Evolutionary conservation across 2,888 invertebrate species (phyloP).

Genomic region (Eilema griseolum): DNA sequence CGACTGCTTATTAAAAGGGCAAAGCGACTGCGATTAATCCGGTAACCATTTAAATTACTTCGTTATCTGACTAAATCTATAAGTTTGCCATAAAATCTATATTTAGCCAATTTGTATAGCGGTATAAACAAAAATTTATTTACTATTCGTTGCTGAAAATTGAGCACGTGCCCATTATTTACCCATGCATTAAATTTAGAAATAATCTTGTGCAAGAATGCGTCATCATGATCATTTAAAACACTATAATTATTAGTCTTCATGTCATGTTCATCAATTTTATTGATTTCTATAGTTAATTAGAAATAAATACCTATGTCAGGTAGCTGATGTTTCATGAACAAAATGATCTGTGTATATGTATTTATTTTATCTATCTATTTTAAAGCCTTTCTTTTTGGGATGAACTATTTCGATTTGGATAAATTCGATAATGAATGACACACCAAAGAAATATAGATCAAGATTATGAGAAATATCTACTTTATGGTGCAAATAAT

Average conservation of each 20-base stretch:
- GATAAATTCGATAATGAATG: no score
- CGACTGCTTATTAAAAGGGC: no score
- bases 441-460: no score
- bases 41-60: no score
- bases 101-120: conserved; percentile 6
- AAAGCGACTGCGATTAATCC: no score
- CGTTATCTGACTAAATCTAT: neutral
- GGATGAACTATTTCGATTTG: no score
- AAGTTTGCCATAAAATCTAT: neutral
- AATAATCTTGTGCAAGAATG: conserved; percentile 19
- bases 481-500: no score
- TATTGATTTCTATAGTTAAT: conserved; percentile 10
- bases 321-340: neutral
- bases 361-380: neutral
- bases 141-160: neutral
- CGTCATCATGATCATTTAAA: conserved; percentile 12
- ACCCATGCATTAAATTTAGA: conserved; percentile 14
- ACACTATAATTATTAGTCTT: conserved; percentile 6
- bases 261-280: conserved; percentile 1
- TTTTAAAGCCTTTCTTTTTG: neutral
- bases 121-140: conserved; percentile 3
- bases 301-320: conserved; percentile 2
- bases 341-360: neutral
- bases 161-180: conserved; percentile 10
- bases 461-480: no score